Conservation (phyloP, 1,140 invertebrate genomes). For the Saxidomus purpurata region DNA sequence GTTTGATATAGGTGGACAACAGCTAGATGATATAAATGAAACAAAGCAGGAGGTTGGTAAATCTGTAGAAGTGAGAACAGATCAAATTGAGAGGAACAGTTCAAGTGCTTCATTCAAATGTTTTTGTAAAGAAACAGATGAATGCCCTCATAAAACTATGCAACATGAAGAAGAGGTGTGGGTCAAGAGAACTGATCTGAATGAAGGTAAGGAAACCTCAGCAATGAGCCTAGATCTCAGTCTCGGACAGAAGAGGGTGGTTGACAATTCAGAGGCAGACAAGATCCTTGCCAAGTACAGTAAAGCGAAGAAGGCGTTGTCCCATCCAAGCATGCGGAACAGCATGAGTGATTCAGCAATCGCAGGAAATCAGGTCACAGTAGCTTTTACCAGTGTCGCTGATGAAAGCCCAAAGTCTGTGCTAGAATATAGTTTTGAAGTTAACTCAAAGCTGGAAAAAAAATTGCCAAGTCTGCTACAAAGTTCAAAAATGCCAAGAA, state of each 20-base stretch:
- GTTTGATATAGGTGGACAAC: background rate
- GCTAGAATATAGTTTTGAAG: constrained; percentile 51
- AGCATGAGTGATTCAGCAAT: constrained; percentile 63
- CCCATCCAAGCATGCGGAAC: constrained; percentile 53
- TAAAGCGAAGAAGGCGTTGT: background rate
- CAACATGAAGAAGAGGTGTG: constrained; percentile 3
- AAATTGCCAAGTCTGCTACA: constrained; percentile 58
- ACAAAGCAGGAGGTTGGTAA: background rate
- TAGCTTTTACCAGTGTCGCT: constrained; percentile 26
- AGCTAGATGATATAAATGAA: background rate
- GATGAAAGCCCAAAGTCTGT: constrained; percentile 35
- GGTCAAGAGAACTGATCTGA: background rate
- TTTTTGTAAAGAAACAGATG: background rate
- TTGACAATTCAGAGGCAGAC: constrained; percentile 59
- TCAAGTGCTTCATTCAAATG: background rate
- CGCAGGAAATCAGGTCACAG: background rate
- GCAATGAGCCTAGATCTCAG: constrained; percentile 1
- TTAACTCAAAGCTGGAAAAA: constrained; percentile 37
- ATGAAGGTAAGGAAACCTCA: background rate
- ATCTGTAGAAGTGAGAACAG: background rate
- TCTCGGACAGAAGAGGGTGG: constrained; percentile 19
- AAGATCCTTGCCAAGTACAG: constrained; percentile 63
- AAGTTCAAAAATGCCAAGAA: constrained; percentile 62
- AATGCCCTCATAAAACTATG: background rate
- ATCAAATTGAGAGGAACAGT: background rate